A percentile compares a stretch with the other conserved stretches of the same genome.
Conservation (phyloP, 2,888 invertebrate genomes). For the Harpalus rubripes region DNA sequence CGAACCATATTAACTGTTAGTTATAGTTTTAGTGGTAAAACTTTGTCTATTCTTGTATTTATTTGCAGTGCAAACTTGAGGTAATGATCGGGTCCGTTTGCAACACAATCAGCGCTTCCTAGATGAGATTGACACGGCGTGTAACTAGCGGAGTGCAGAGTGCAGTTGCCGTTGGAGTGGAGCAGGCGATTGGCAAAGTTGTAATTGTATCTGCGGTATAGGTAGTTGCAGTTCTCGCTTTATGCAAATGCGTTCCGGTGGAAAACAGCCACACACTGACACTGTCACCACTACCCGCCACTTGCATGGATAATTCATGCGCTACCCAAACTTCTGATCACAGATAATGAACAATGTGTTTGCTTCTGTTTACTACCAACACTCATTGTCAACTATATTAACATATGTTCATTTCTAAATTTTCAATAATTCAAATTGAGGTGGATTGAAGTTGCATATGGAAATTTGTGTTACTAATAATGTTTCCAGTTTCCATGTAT, state of each 20-base stretch:
- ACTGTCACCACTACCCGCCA: slow-evolving; percentile 14
- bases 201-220: slow-evolving; percentile 50
- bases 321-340: not conserved
- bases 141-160: not conserved
- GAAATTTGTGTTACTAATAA: not conserved
- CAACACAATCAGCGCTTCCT: not conserved
- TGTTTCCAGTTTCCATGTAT: not conserved
- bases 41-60: not conserved
- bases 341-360: slow-evolving; percentile 2
- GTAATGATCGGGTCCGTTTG: not conserved
- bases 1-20: not conserved
- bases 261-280: not conserved
- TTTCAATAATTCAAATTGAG: not conserved
- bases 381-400: not conserved
- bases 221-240: slow-evolving; percentile 47
- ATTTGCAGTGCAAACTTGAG: not conserved
- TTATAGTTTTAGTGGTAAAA: not conserved
- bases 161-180: not conserved
- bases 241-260: slow-evolving; percentile 23
- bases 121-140: slow-evolving; percentile 1
- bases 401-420: not conserved
- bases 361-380: not conserved
- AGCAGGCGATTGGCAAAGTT: slow-evolving; percentile 57
- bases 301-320: slow-evolving; percentile 20
- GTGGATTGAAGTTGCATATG: not conserved